Evolutionary conservation across 2,797 vertebrate genomes (phyloP).

Genomic region (Ctenochaetus hawaiiensis): DNA sequence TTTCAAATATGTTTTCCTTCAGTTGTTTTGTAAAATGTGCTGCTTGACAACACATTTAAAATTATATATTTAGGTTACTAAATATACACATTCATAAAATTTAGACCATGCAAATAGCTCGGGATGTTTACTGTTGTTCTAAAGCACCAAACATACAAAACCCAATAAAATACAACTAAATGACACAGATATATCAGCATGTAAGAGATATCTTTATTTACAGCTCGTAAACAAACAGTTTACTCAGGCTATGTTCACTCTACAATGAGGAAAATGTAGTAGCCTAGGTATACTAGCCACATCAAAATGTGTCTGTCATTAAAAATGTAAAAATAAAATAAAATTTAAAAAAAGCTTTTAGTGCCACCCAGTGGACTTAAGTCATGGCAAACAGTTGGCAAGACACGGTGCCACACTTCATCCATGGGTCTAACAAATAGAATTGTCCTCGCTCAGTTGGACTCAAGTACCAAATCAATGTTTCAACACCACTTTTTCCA

Average conservation of each 20-base stretch:
- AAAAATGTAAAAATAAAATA: conserved; percentile 66
- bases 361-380: conserved; percentile 67
- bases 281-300: conserved; percentile 50
- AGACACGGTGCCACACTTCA: conserved; percentile 55
- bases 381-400: conserved; percentile 59
- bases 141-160: conserved; percentile 18
- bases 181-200: conserved; percentile 50
- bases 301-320: conserved; percentile 55
- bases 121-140: conserved; percentile 17
- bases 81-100: conserved; percentile 6
- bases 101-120: background rate
- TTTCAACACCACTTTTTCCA: conserved; percentile 39
- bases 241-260: conserved; percentile 61
- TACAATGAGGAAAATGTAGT: conserved; percentile 58
- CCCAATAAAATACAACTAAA: conserved; percentile 61
- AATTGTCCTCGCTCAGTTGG: conserved; percentile 43
- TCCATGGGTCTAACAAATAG: conserved; percentile 44
- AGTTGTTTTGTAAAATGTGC: conserved; percentile 7
- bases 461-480: conserved; percentile 48
- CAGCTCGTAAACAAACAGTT: conserved; percentile 75
- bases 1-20: conserved; percentile 8
- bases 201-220: conserved; percentile 81
- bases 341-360: conserved; percentile 44
- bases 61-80: conserved; percentile 15
- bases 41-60: background rate